Conservation (phyloP, 2,797 vertebrate species). For the Etheostoma nigrum region DNA sequence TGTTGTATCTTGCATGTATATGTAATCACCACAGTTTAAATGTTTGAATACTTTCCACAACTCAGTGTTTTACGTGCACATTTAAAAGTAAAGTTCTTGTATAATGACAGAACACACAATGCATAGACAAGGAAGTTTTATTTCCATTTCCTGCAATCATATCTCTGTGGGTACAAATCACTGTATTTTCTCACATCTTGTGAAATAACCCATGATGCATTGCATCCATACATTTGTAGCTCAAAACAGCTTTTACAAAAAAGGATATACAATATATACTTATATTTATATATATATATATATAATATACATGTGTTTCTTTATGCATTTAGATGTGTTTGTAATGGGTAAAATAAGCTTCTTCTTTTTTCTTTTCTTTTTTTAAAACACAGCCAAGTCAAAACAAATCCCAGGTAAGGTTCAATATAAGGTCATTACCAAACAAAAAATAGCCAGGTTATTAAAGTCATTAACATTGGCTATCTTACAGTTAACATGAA, state of each 20-base stretch:
- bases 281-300: constrained; percentile 77
- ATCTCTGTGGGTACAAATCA: constrained; percentile 86
- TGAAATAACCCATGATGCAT: constrained; percentile 88
- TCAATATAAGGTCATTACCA: constrained; percentile 74
- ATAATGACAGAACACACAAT: constrained; percentile 79
- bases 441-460: constrained; percentile 73
- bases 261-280: constrained; percentile 87
- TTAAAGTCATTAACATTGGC: constrained; percentile 73
- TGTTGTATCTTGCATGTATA: background rate
- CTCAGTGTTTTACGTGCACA: background rate
- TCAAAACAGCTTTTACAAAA: constrained; percentile 89
- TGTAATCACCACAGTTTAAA: background rate
- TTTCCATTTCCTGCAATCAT: constrained; percentile 84
- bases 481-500: constrained; percentile 78
- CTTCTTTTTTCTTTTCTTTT: no score
- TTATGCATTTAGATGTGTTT: constrained; percentile 82
- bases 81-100: constrained; percentile 5
- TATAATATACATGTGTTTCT: constrained; percentile 85
- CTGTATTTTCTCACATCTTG: constrained; percentile 80
- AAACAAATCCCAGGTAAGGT: constrained; percentile 73
- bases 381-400: constrained; percentile 64
- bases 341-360: constrained; percentile 72
- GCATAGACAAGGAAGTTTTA: constrained; percentile 91
- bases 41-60: background rate
- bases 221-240: constrained; percentile 88